These are phyloP conservation scores for Mystacides longicornis DNA, from an alignment of 2,888 invertebrate genomes.

Conservation along the genomic window DNA sequence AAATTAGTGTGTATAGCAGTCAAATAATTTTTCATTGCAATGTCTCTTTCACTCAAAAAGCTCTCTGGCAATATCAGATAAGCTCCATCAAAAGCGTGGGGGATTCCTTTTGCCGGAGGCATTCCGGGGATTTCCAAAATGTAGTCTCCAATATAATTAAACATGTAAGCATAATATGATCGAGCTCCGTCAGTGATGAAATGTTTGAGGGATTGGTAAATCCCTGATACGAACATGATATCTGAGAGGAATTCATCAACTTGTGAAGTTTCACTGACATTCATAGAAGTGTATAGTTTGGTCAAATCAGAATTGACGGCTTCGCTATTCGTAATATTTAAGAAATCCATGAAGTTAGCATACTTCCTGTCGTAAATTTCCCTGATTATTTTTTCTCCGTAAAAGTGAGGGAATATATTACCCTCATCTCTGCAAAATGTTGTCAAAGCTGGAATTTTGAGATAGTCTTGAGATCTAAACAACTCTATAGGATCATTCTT, in stretches of 20 bases:
- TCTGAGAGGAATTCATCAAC: slow-evolving; percentile 16
- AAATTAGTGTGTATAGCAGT: slow-evolving; percentile 58
- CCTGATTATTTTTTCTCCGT: slow-evolving; percentile 3
- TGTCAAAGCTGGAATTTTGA: slow-evolving; percentile 45
- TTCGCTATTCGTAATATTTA: slow-evolving; percentile 31
- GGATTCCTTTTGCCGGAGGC: background rate
- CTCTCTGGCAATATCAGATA: slow-evolving; percentile 28
- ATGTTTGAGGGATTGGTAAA: slow-evolving; percentile 12
- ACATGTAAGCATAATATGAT: slow-evolving; percentile 9
- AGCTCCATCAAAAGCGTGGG: background rate
- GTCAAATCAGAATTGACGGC: slow-evolving; percentile 35
- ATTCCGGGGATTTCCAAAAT: background rate
- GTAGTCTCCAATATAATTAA: slow-evolving; percentile 7
- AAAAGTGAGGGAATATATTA: slow-evolving; percentile 30
- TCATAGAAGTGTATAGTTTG: slow-evolving; percentile 31
- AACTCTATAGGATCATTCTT: slow-evolving; percentile 40
- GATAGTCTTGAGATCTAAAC: slow-evolving; percentile 35
- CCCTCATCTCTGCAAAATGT: slow-evolving; percentile 52
- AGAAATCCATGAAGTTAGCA: slow-evolving; percentile 4
- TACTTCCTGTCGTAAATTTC: slow-evolving; percentile 6
- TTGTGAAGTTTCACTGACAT: slow-evolving; percentile 8
- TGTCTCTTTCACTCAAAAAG: slow-evolving; percentile 27
- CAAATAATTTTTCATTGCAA: slow-evolving; percentile 38
- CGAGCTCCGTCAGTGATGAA: background rate
- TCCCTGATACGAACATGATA: slow-evolving; percentile 11